Percentiles rank a stretch among this genome's conserved stretches.
Evolutionary conservation across 23 tunicate species (phyloP).

Genomic region (Ascidia mentula): DNA sequence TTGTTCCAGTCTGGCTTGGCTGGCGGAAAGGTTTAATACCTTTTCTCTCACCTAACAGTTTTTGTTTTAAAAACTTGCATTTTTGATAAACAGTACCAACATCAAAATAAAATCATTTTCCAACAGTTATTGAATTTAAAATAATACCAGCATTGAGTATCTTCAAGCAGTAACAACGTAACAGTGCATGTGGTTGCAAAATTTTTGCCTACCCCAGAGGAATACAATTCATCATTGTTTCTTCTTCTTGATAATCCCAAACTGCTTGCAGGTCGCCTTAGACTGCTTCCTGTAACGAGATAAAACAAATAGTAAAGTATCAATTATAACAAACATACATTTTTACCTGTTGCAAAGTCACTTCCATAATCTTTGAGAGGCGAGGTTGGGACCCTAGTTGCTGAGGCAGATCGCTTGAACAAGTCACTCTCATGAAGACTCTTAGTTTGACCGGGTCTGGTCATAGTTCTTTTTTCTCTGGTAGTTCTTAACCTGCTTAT

Average conservation of each 20-base stretch:
- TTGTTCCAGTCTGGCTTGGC: constrained; percentile 64
- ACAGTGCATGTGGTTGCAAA: too few relatives aligned
- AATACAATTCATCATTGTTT: constrained; percentile 18
- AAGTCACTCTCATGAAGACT: constrained; percentile 71
- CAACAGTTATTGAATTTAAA: too few relatives aligned
- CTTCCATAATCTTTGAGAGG: constrained; percentile 33
- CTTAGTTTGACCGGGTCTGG: constrained; percentile 13
- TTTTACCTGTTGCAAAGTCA: not conserved
- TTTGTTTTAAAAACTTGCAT: not conserved
- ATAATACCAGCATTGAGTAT: too few relatives aligned
- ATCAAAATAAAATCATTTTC: too few relatives aligned
- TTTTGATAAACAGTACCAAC: too few relatives aligned
- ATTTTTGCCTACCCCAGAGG: constrained; percentile 45
- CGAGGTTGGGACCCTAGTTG: constrained; percentile 16
- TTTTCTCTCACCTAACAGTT: constrained; percentile 47
- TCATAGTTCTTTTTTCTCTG: constrained; percentile 56
- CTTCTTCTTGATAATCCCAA: constrained; percentile 41
- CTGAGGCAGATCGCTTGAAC: constrained; percentile 39
- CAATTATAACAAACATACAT: not conserved
- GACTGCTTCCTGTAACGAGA: not conserved
- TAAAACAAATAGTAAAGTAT: not conserved
- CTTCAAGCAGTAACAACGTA: too few relatives aligned
- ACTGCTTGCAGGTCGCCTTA: constrained; percentile 68
- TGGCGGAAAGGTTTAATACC: constrained; percentile 50
- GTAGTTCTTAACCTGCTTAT: constrained; percentile 46